Evolutionary conservation across 2,113 vertebrate species (phyloP), one percentile per base, ranked within the genome.

Genomic region (Ellobius talpinus): DNA sequence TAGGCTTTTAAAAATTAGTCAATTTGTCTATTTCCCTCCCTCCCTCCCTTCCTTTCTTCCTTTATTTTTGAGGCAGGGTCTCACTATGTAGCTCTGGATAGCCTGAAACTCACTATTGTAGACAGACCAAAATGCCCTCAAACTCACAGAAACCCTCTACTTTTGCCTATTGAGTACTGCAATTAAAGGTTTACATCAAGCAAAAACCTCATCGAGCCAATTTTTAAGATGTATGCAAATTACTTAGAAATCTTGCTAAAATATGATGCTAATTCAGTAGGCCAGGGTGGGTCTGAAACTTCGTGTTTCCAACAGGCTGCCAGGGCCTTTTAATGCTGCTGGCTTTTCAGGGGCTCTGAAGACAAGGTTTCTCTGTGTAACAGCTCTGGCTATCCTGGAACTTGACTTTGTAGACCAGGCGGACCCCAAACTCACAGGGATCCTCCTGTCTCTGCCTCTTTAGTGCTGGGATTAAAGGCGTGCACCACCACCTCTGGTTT

Each of bases 141-240:
- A 19, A 85, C 39, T 85, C 81, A 17, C 26, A 17, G 26, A 65
- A 45, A 31, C 19, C 7, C 58, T 63, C 23, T 85, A 39, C 14
- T 65, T 85, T 39, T 45, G 39, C 14, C 81, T 19, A 42, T 31
- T 10, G 24, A 42, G 24, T 31, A 4, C 24, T 84, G 55, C 55
- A 42, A 63, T 82, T 61, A 61, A 39, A 82, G n/a, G 23, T 13
- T n/a, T 36, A 39, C 12, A 82, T 13, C 12, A 61, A 82, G 36
- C 81, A 63, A 42, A 84, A 13, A 63, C n/a, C 58, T 77, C 63
- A 58, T 39, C 50, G 61, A 86, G 76, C 26, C 82, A 81, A 52
- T 52, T 91, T 61, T 86, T 55, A 95, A 68, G n/a, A n/a, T 84
- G 31, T 78, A 66, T 81, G 50, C 58, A 85, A 81, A 82, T 81